Conservation (phyloP, 2,888 invertebrate genomes). For the Lasioglossum calceatum region DNA sequence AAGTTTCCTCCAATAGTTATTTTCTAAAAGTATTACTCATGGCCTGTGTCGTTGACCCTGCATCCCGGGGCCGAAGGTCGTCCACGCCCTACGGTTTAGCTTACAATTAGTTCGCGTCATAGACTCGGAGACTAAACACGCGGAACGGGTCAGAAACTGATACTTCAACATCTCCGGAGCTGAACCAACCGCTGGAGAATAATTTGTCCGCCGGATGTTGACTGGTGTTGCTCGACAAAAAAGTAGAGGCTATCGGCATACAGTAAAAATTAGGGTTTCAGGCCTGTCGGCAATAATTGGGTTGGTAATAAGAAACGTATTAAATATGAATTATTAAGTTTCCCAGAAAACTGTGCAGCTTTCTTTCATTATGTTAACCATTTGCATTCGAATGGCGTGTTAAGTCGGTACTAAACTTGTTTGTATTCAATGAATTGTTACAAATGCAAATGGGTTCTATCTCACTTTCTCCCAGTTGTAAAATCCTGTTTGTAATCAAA, state of each 20-base stretch:
- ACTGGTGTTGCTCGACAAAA: not conserved
- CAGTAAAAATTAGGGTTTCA: not conserved
- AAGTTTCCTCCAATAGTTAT: slow-evolving; percentile 14
- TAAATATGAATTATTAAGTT: not conserved
- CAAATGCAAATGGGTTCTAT: not conserved
- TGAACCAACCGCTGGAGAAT: not conserved
- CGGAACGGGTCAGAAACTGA: not conserved
- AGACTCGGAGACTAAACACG: slow-evolving; percentile 18
- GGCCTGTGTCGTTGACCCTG: not conserved
- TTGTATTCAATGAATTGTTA: not conserved
- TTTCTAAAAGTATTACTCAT: slow-evolving; percentile 17
- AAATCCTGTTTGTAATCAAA: no score
- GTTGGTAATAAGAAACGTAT: not conserved
- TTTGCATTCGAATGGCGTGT: no score
- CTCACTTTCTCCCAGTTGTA: no score
- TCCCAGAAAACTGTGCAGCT: not conserved
- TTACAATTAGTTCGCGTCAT: slow-evolving; percentile 20
- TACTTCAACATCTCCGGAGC: not conserved
- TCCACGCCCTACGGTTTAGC: slow-evolving; percentile 18
- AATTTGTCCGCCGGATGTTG: not conserved
- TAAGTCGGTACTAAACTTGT: no score
- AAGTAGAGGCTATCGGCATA: not conserved
- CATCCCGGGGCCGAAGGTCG: slow-evolving; percentile 6
- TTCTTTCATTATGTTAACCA: no score
- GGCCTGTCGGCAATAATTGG: not conserved